A percentile compares a stretch with the other conserved stretches of the same genome.
Evolutionary conservation across 2,797 vertebrate genomes (phyloP).

Genomic region (Chaetophractus vellerosus): DNA sequence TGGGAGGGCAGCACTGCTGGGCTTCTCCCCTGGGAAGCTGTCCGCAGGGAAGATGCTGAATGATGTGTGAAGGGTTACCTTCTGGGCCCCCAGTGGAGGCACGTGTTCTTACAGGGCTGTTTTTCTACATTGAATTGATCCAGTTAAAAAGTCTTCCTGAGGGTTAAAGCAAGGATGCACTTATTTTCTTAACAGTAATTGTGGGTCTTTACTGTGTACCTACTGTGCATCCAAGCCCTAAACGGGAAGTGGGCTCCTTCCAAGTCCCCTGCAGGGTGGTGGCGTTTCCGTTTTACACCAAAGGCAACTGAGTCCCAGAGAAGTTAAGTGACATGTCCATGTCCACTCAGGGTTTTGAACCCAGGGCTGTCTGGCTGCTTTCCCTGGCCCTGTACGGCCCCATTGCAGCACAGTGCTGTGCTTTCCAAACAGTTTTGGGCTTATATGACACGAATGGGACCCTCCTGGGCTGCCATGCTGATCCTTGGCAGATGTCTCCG

Average conservation of each 20-base stretch:
- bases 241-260: not conserved
- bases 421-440: not conserved
- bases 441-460: not conserved
- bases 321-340: not conserved
- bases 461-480: not conserved
- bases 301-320: not conserved
- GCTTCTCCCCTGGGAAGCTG: too few relatives aligned
- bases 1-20: too few relatives aligned
- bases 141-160: not conserved
- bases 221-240: not conserved
- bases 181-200: not conserved
- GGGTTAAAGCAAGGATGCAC: not conserved
- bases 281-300: not conserved
- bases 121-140: too few relatives aligned
- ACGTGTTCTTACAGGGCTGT: too few relatives aligned
- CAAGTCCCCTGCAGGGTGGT: not conserved
- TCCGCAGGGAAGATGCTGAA: too few relatives aligned
- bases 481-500: not conserved
- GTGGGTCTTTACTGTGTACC: not conserved
- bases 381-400: not conserved
- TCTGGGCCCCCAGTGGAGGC: too few relatives aligned
- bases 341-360: not conserved
- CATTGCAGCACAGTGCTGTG: not conserved
- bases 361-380: not conserved
- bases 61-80: too few relatives aligned